A percentile compares a stretch with the other conserved stretches of the same genome.
Conservation (phyloP, 2,888 invertebrate genomes). For the Cacoxenus indagator region DNA sequence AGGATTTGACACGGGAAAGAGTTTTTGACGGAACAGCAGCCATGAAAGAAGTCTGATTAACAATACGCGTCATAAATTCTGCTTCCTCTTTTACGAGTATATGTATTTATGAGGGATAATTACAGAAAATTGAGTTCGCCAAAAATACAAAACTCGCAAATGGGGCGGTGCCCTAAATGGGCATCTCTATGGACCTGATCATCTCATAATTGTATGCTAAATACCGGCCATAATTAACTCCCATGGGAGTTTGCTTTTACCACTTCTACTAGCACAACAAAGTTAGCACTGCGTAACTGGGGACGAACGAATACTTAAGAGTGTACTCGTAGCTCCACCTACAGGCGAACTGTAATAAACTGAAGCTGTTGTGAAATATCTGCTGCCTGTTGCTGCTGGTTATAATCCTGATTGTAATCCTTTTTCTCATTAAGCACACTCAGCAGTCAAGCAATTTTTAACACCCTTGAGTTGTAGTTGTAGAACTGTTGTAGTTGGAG, state of each 20-base stretch:
- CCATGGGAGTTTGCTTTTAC: conserved; percentile 36
- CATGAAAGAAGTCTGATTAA: too few species aligned
- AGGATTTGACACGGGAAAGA: too few species aligned
- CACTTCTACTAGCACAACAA: conserved; percentile 13
- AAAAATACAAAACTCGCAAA: too few species aligned
- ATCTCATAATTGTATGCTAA: conserved; percentile 59
- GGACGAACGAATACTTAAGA: background rate
- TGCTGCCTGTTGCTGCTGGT: conserved; percentile 25
- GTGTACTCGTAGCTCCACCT: conserved; percentile 11
- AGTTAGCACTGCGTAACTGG: background rate
- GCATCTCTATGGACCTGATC: background rate
- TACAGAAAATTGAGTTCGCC: too few species aligned
- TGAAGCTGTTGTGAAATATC: background rate
- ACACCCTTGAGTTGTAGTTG: conserved; percentile 13
- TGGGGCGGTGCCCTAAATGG: background rate
- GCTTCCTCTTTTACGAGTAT: too few species aligned
- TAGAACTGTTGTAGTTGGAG: background rate
- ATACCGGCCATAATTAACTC: conserved; percentile 55
- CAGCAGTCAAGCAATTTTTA: conserved; percentile 6
- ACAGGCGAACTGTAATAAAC: background rate
- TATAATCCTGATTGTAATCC: conserved; percentile 41
- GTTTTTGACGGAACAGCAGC: too few species aligned
- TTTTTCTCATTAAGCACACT: conserved; percentile 34
- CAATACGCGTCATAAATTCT: too few species aligned
- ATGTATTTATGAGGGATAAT: too few species aligned